Percentiles rank a stretch among this genome's conserved stretches.
Evolutionary conservation across 2,113 vertebrate genomes (phyloP).

Genomic region (Paradoxurus hermaphroditus): DNA sequence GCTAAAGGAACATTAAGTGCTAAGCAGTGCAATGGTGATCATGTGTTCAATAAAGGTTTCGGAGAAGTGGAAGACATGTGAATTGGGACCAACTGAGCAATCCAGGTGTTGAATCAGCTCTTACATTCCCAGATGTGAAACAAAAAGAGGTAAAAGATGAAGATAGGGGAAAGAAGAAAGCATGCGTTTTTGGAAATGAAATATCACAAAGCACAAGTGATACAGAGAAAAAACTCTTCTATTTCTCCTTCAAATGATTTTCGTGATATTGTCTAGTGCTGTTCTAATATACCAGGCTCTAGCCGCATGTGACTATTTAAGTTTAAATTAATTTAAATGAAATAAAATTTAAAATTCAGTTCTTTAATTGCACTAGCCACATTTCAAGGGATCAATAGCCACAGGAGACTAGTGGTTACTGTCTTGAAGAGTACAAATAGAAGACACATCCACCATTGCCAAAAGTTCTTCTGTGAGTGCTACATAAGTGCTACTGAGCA

Average conservation of each 20-base stretch:
- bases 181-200: not conserved
- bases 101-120: not conserved
- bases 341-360: slow-evolving; percentile 3
- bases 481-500: not conserved
- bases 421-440: not conserved
- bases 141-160: not conserved
- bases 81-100: not conserved
- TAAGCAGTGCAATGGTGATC: not conserved
- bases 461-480: not conserved
- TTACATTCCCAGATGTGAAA: slow-evolving; percentile 8
- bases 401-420: not conserved
- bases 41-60: not conserved
- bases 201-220: not conserved
- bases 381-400: not conserved
- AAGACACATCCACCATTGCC: not conserved
- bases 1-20: not conserved
- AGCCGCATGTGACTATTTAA: not conserved
- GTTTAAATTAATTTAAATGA: slow-evolving; percentile 23
- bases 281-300: not conserved
- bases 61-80: not conserved
- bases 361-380: not conserved
- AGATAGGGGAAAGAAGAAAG: not conserved
- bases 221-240: not conserved
- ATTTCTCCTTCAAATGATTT: not conserved
- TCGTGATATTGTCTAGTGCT: not conserved